phyloP scores from a whole-genome alignment of 2,888 invertebrate genomes.

The Cancer borealis region DNA sequence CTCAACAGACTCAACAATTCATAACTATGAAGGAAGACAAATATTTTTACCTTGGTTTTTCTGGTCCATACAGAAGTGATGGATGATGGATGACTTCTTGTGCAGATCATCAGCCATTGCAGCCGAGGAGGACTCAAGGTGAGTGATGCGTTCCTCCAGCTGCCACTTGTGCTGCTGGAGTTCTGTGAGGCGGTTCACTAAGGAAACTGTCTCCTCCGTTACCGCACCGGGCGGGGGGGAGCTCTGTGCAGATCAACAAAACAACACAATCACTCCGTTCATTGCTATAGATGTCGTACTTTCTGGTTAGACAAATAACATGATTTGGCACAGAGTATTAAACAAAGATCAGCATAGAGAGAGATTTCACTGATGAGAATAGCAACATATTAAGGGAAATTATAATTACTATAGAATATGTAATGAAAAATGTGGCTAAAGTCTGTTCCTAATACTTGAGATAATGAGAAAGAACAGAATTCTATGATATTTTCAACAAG shows the following conservation, averaged over 20 bases:
- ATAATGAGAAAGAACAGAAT: background rate
- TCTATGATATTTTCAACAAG: background rate
- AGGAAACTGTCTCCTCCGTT: constrained; percentile 68
- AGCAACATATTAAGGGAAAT: background rate
- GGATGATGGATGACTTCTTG: constrained; percentile 81
- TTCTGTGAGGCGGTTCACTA: constrained; percentile 78
- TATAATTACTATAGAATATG: background rate
- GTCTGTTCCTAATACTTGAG: background rate
- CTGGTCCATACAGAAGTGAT: constrained; percentile 81
- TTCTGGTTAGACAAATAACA: background rate
- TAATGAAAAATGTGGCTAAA: background rate
- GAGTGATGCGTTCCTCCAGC: constrained; percentile 81
- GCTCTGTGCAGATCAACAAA: constrained; percentile 24
- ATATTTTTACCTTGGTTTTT: constrained; percentile 26
- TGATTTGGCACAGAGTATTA: too few relatives aligned
- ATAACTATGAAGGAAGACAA: too few relatives aligned
- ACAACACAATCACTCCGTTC: background rate
- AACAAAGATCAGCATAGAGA: too few relatives aligned
- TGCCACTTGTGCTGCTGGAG: constrained; percentile 82
- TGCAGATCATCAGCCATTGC: constrained; percentile 82
- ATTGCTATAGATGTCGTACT: background rate
- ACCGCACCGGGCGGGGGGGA: constrained; percentile 66
- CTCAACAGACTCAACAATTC: too few relatives aligned
- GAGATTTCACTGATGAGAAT: too few relatives aligned
- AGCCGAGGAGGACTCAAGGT: constrained; percentile 81